phyloP scores from a whole-genome alignment of 2,888 invertebrate genomes.

The Boloria selene region DNA sequence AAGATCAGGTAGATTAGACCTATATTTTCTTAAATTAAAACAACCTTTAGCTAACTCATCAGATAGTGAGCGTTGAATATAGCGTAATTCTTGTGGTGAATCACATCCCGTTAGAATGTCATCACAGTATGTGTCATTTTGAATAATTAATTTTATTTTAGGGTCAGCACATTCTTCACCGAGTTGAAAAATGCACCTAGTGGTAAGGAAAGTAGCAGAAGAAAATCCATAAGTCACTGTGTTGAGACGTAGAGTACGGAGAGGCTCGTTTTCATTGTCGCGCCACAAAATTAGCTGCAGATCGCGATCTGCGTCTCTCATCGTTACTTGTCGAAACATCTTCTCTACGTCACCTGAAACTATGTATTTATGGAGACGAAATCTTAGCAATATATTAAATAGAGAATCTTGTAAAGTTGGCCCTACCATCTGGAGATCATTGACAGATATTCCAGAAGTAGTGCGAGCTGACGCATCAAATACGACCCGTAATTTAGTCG shows the following conservation, averaged over 20 bases:
- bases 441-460: too few species aligned
- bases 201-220: neutral
- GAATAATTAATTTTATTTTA: too few species aligned
- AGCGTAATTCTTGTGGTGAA: too few species aligned
- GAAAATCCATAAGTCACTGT: conserved; percentile 33
- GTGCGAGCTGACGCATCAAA: conserved; percentile 43
- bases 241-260: conserved; percentile 29
- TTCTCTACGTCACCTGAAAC: conserved; percentile 40
- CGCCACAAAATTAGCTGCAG: conserved; percentile 39
- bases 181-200: neutral
- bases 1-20: too few species aligned
- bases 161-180: conserved; percentile 23
- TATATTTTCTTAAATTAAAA: too few species aligned
- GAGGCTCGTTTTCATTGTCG: conserved; percentile 33
- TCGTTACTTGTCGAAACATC: conserved; percentile 38
- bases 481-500: conserved; percentile 43
- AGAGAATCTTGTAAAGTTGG: conserved; percentile 37
- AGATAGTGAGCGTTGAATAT: too few species aligned
- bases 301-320: conserved; percentile 28
- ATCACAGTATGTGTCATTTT: too few species aligned
- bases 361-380: conserved; percentile 32
- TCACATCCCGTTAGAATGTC: too few species aligned
- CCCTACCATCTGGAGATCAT: too few species aligned
- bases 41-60: too few species aligned
- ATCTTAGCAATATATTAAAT: conserved; percentile 24